phyloP scores from a whole-genome alignment of 2,797 vertebrate species.

The Sus cebifrons region DNA sequence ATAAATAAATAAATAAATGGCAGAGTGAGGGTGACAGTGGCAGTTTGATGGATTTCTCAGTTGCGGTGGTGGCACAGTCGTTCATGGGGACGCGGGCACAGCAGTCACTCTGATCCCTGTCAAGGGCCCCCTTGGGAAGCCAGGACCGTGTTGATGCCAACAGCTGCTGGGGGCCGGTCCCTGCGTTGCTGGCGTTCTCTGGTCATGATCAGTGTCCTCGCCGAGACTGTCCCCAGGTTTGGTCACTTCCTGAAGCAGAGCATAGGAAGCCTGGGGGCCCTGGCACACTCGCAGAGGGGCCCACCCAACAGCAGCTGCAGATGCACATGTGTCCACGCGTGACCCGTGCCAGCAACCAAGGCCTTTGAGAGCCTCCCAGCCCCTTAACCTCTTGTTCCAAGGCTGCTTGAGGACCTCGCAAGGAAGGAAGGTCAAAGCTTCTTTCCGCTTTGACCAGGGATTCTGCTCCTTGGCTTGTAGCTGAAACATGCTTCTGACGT shows the following conservation, averaged over 20 bases:
- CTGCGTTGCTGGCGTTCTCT: not conserved
- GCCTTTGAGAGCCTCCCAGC: not conserved
- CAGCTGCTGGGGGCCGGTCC: too few species aligned
- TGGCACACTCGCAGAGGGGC: not conserved
- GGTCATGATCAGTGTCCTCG: not conserved
- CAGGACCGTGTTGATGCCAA: not conserved
- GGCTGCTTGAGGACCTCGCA: not conserved
- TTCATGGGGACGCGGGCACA: fast-evolving
- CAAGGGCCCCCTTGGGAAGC: not conserved
- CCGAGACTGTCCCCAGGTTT: not conserved
- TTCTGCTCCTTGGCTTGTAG: not conserved
- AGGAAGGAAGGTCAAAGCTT: not conserved
- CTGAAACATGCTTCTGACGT: not conserved
- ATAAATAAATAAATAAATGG: too few species aligned
- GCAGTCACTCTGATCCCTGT: not conserved
- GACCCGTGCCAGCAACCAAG: not conserved
- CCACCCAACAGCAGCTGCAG: not conserved
- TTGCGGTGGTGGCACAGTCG: not conserved
- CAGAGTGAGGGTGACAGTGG: not conserved
- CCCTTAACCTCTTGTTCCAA: not conserved
- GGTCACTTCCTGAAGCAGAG: not conserved
- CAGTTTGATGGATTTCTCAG: not conserved
- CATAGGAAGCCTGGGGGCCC: not conserved
- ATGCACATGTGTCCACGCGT: not conserved
- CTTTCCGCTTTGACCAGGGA: not conserved